Conservation (phyloP, 2,888 invertebrate genomes). For the Ochropleura leucogaster region DNA sequence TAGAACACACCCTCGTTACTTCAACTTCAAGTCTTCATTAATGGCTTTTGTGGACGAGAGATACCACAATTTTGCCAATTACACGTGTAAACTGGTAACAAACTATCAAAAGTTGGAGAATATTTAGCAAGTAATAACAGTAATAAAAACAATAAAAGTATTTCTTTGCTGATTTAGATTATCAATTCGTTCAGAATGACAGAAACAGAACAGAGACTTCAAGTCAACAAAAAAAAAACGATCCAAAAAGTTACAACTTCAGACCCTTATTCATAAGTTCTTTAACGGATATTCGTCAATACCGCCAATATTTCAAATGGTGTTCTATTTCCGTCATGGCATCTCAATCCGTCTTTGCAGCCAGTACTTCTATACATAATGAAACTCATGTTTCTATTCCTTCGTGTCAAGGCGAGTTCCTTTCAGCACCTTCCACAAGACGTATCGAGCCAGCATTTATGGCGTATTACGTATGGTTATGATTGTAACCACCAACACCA, state of each 20-base stretch:
- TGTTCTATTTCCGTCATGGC: slow-evolving; percentile 9
- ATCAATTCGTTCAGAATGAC: no score
- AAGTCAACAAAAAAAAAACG: no score
- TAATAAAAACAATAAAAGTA: no score
- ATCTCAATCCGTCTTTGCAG: slow-evolving; percentile 12
- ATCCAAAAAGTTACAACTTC: background rate
- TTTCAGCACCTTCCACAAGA: slow-evolving; percentile 34
- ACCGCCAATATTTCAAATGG: slow-evolving; percentile 1
- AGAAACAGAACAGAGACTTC: no score
- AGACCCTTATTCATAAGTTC: background rate
- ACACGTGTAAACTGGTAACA: no score
- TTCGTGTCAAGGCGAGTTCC: slow-evolving; percentile 4
- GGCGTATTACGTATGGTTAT: slow-evolving; percentile 37
- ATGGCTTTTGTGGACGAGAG: no score
- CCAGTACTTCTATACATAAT: slow-evolving; percentile 1
- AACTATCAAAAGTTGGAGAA: no score
- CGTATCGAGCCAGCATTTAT: slow-evolving; percentile 43
- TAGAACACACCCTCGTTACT: no score
- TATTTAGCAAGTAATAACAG: no score
- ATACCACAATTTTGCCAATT: no score
- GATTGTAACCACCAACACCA: slow-evolving; percentile 47
- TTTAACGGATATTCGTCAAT: background rate
- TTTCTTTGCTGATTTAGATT: no score
- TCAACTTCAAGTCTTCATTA: no score
- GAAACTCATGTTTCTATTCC: slow-evolving; percentile 5